Percentiles rank a stretch among this genome's conserved stretches.
Evolutionary conservation across 2,888 invertebrate genomes (phyloP).

Genomic region (Coelopa pilipes): DNA sequence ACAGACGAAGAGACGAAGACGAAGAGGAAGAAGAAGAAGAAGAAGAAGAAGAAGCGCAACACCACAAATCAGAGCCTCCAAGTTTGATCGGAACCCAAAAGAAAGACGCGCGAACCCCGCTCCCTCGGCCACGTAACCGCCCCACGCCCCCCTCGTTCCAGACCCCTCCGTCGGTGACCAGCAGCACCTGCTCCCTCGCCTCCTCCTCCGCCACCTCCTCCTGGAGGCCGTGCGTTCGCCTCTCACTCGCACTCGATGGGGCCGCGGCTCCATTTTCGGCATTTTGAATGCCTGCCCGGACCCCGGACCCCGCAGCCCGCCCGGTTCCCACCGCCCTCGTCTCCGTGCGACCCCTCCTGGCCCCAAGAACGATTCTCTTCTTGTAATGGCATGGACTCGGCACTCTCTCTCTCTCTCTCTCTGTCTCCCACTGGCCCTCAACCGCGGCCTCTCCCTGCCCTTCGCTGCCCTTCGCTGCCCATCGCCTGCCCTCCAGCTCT

Average conservation of each 20-base stretch:
- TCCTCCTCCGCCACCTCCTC: neutral
- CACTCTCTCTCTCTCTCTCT: constrained; percentile 17
- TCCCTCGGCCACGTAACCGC: too few relatives aligned
- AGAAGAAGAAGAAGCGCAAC: constrained; percentile 9
- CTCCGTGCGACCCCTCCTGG: too few relatives aligned
- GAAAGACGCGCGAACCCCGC: too few relatives aligned
- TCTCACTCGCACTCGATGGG: neutral
- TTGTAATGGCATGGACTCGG: neutral
- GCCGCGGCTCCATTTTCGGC: neutral
- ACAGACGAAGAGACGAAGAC: neutral
- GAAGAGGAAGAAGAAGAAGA: constrained; percentile 4
- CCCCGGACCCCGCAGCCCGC: too few relatives aligned
- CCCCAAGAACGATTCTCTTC: too few relatives aligned
- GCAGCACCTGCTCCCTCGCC: neutral
- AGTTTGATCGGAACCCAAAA: too few relatives aligned
- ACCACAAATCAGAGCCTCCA: too few relatives aligned
- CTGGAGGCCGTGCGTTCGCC: neutral
- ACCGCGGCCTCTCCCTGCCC: too few relatives aligned
- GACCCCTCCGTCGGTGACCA: neutral
- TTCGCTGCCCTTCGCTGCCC: too few relatives aligned
- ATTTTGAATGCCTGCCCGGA: neutral
- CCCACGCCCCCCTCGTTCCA: too few relatives aligned
- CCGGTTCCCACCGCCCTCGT: too few relatives aligned
- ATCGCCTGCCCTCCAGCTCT: too few relatives aligned
- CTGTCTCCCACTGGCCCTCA: neutral